Evolutionary conservation across 2,888 invertebrate genomes (phyloP), one percentile per base, ranked within the genome.

Genomic region (Lasioglossum figueresi): DNA sequence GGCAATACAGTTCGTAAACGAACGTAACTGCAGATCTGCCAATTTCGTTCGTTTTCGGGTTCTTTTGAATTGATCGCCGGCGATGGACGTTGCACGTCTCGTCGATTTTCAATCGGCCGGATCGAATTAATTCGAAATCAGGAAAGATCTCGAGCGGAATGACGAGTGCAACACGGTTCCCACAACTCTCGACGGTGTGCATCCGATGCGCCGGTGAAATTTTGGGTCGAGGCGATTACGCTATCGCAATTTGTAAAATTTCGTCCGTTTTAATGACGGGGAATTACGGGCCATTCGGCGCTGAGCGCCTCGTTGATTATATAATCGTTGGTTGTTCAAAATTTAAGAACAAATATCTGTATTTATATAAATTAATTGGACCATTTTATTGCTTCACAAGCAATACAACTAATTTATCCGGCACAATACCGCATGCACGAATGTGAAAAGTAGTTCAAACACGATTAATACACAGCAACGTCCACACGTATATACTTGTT

Each of bases 161-260:
- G n/a, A 19, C 23, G 71, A 63, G 63, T 23, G 34, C 16, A 16
- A 43, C 27, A 16, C 34, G 34, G 56, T 74, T 59, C n/a, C 31
- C 48, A 40, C 31, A 66, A 52, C 40, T 40, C 6, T n/a, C 4
- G 48, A 12, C 37, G 63, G 2, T 10, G 16, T 2, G 19, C 6
- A 16, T 8, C 34, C 23, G 43, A 70, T 56, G 14, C 70, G 6
- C 40, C 5, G 12, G 27, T 1, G 66, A 23, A 48, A 73, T 68
- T 19, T 83, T 71, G 75, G 70, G n/a, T 56, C 76, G 40, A 52
- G 63, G 8, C 52, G 73, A n/a, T 71, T 70, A 75, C 74, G 82
- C 77, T 82, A 82, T 70, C 45, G 68, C 31, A 81, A 68, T 77
- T 81, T 63, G 59, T 40, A 31, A 56, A 79, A 80, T 76, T 59